phyloP scores from a whole-genome alignment of 2,888 invertebrate genomes.

The Dicyrtoma fusca region DNA sequence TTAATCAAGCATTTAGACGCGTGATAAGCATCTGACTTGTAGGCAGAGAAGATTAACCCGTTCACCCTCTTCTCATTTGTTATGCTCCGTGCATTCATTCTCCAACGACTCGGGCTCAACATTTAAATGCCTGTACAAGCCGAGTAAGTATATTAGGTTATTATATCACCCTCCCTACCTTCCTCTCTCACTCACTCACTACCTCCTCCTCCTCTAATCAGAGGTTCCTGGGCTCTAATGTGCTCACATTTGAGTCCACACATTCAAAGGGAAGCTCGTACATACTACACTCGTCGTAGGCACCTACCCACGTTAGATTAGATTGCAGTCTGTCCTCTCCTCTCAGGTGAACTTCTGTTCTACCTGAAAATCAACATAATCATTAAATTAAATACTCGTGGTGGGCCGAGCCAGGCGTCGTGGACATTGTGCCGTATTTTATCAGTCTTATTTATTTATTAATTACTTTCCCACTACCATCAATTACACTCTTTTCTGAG shows the following conservation, averaged over 20 bases:
- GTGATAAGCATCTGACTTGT: conserved; percentile 53
- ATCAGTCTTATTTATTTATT: not conserved
- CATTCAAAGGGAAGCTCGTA: too few relatives aligned
- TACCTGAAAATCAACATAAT: conserved; percentile 22
- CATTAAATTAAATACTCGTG: conserved; percentile 18
- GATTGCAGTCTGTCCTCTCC: not conserved
- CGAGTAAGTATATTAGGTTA: conserved; percentile 11
- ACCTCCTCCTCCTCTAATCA: conserved; percentile 1
- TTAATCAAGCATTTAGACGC: conserved; percentile 53
- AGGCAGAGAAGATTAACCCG: conserved; percentile 52
- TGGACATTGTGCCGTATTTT: not conserved
- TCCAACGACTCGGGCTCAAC: not conserved
- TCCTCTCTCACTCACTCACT: not conserved
- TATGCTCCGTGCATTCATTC: conserved; percentile 38
- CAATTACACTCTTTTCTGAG: too few relatives aligned
- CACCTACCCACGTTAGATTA: not conserved
- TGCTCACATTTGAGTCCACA: too few relatives aligned
- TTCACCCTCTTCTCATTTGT: conserved; percentile 49
- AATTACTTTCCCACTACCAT: too few relatives aligned
- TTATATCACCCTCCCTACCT: not conserved
- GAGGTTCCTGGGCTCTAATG: too few relatives aligned
- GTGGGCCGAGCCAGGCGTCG: not conserved
- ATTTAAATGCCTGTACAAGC: not conserved
- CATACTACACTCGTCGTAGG: too few relatives aligned
- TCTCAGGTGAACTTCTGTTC: conserved; percentile 12